Evolutionary conservation across 92 coral and sea anemone species (phyloP).

Genomic region (Zoanthus sansibaricus): DNA sequence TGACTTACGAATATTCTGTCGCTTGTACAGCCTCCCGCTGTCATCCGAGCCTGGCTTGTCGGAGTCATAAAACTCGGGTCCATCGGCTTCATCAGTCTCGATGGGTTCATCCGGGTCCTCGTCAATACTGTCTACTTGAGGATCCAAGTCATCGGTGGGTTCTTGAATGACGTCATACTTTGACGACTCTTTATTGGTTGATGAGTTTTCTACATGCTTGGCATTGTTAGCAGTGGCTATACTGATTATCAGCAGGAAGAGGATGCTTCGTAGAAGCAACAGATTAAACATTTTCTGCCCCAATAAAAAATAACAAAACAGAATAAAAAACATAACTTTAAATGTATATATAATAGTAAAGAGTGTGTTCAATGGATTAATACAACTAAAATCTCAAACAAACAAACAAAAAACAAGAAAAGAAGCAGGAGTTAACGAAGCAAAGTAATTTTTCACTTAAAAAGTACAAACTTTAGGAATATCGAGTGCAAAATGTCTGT

Average conservation of each 20-base stretch:
- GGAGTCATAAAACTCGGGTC: conserved; percentile 38
- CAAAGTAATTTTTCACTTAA: too few species aligned
- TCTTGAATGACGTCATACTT: conserved; percentile 47
- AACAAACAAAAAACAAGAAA: too few species aligned
- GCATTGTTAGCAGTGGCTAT: conserved; percentile 27
- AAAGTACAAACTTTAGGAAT: too few species aligned
- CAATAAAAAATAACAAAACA: neutral
- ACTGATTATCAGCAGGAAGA: conserved; percentile 48
- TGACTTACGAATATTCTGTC: conserved; percentile 42
- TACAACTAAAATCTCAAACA: too few species aligned
- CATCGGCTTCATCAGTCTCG: conserved; percentile 39
- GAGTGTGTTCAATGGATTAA: too few species aligned
- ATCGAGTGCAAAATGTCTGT: too few species aligned
- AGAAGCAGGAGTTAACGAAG: too few species aligned
- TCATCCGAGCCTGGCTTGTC: conserved; percentile 38
- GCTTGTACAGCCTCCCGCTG: conserved; percentile 38
- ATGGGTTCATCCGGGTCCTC: conserved; percentile 51
- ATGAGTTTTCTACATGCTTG: conserved; percentile 41
- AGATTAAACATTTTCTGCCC: conserved; percentile 35
- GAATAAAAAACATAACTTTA: too few species aligned
- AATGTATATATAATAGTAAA: too few species aligned
- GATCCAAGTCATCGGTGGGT: conserved; percentile 32
- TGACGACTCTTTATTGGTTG: conserved; percentile 2
- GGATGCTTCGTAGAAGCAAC: conserved; percentile 47
- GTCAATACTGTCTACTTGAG: conserved; percentile 39